These are phyloP conservation scores for Periparus ater DNA, from an alignment of 2,797 vertebrate species.

Conservation along the genomic window DNA sequence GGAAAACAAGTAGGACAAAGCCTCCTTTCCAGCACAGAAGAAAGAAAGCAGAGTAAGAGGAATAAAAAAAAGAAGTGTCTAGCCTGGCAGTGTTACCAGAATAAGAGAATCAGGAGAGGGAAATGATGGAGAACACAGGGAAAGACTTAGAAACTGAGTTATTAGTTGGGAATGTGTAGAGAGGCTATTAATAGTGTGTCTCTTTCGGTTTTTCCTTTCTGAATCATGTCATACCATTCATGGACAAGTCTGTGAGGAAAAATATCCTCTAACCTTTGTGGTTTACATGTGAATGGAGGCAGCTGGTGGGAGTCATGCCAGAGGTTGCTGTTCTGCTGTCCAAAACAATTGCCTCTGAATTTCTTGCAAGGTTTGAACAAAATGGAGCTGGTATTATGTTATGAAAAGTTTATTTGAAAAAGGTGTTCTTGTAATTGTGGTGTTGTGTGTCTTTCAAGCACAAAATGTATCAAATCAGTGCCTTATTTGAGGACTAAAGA, in stretches of 20 bases:
- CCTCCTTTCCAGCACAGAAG: background rate
- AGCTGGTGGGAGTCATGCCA: slow-evolving; percentile 39
- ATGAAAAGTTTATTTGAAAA: background rate
- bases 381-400: background rate
- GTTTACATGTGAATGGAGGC: slow-evolving; percentile 34
- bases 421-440: background rate
- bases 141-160: background rate
- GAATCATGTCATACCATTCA: background rate
- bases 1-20: background rate
- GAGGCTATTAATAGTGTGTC: background rate
- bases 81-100: background rate
- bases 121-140: background rate
- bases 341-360: slow-evolving; percentile 29
- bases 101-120: background rate
- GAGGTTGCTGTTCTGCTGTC: slow-evolving; percentile 28
- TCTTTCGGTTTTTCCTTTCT: background rate
- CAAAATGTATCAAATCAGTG: background rate
- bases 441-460: background rate
- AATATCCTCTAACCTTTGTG: slow-evolving; percentile 16
- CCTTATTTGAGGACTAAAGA: background rate
- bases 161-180: background rate
- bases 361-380: background rate
- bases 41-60: background rate
- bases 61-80: background rate
- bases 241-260: background rate